These are phyloP conservation scores for Amiota communis DNA, from an alignment of 2,888 invertebrate genomes.

Conservation along the genomic window DNA sequence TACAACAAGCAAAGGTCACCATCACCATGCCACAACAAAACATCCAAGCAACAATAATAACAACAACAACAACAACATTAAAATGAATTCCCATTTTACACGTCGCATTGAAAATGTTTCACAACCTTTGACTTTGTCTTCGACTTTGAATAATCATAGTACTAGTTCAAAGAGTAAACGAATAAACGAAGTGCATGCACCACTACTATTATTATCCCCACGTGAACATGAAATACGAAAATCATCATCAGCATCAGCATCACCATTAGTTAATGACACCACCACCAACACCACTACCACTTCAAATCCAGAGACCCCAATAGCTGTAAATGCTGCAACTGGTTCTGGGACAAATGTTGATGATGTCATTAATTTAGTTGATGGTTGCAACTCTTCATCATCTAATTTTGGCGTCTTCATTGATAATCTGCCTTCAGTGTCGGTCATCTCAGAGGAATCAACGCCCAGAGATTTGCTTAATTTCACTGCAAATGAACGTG, in stretches of 20 bases:
- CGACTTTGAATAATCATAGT: slow-evolving; percentile 38
- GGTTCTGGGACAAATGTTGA: neutral
- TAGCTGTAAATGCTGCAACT: too few species aligned
- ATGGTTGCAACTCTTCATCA: too few species aligned
- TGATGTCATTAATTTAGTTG: neutral
- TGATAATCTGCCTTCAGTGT: slow-evolving; percentile 69
- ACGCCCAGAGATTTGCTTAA: slow-evolving; percentile 67
- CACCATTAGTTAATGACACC: slow-evolving; percentile 1
- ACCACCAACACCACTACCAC: slow-evolving; percentile 39
- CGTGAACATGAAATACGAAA: neutral
- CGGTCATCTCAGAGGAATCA: slow-evolving; percentile 71
- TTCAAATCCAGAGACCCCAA: too few species aligned
- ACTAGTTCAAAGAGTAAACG: neutral
- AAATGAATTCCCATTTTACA: slow-evolving; percentile 61
- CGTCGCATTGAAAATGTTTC: slow-evolving; percentile 55
- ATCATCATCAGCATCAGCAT: neutral
- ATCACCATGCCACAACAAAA: slow-evolving; percentile 14
- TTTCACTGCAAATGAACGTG: slow-evolving; percentile 39
- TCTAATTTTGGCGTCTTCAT: slow-evolving; percentile 62
- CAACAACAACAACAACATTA: slow-evolving; percentile 51
- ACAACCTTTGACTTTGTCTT: slow-evolving; percentile 27
- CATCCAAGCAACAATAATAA: slow-evolving; percentile 8
- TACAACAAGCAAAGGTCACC: slow-evolving; percentile 8
- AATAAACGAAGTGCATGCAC: neutral
- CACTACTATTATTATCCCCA: neutral